Conservation (phyloP, 2,888 invertebrate genomes). For the Drosophila setosimentum region DNA sequence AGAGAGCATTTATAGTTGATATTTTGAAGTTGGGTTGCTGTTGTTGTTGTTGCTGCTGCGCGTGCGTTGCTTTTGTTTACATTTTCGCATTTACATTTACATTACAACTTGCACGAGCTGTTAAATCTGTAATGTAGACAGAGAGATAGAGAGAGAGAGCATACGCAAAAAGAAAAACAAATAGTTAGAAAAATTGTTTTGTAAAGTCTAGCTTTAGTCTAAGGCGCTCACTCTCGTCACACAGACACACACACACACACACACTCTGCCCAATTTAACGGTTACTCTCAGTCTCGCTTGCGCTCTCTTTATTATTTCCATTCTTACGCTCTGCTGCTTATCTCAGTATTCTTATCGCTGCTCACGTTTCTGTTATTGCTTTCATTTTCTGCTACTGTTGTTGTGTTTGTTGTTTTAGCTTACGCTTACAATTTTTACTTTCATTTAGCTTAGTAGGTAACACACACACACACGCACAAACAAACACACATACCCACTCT, state of each 20-base stretch:
- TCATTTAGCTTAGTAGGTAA: constrained; percentile 79
- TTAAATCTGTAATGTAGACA: constrained; percentile 41
- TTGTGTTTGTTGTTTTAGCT: constrained; percentile 76
- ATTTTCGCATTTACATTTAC: constrained; percentile 65
- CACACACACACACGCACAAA: constrained; percentile 28
- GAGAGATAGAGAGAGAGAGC: constrained; percentile 1
- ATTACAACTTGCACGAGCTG: constrained; percentile 40
- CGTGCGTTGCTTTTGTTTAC: constrained; percentile 78
- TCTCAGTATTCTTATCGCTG: constrained; percentile 72
- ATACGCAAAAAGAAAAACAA: constrained; percentile 5
- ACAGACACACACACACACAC: constrained; percentile 3
- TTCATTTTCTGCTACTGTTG: constrained; percentile 48
- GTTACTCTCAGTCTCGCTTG: constrained; percentile 10
- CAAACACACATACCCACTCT: constrained; percentile 23
- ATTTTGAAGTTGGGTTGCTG: constrained; percentile 7
- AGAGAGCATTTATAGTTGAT: constrained; percentile 37
- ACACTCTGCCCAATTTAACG: constrained; percentile 3
- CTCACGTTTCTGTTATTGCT: constrained; percentile 60
- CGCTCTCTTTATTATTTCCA: constrained; percentile 23
- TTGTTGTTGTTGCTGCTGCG: constrained; percentile 56
- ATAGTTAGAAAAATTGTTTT: constrained; percentile 6
- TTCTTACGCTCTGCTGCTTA: constrained; percentile 66
- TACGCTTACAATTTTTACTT: constrained; percentile 80
- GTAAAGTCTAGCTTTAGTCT: constrained; percentile 20
- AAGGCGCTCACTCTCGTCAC: constrained; percentile 3